A percentile compares a stretch with the other conserved stretches of the same genome.
These are phyloP conservation scores for Sarcophaga caerulescens DNA, from an alignment of 2,888 invertebrate species.

Conservation along the genomic window DNA sequence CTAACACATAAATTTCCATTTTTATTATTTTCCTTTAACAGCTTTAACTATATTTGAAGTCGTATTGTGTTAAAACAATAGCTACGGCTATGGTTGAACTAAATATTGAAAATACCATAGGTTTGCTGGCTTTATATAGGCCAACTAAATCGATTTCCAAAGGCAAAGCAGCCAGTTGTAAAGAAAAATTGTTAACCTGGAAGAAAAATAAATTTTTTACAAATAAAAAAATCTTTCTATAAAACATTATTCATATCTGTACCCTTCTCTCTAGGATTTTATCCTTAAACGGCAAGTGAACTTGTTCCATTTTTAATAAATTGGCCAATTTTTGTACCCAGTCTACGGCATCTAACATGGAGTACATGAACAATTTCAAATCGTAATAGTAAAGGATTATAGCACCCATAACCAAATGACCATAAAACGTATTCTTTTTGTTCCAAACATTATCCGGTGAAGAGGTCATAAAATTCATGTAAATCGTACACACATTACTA, in stretches of 20 bases:
- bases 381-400: slow-evolving; percentile 27
- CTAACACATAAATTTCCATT: neutral
- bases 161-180: slow-evolving; percentile 39
- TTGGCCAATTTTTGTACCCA: neutral
- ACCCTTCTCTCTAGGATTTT: slow-evolving; percentile 31
- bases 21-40: too few species aligned
- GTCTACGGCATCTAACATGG: neutral
- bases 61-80: slow-evolving; percentile 55
- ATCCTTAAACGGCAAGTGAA: neutral
- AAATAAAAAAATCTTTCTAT: neutral
- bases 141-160: slow-evolving; percentile 17
- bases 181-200: slow-evolving; percentile 30
- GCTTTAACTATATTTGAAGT: slow-evolving; percentile 39
- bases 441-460: neutral
- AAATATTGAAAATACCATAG: slow-evolving; percentile 33
- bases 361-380: neutral
- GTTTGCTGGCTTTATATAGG: slow-evolving; percentile 11
- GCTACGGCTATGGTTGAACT: slow-evolving; percentile 33
- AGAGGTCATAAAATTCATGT: slow-evolving; percentile 12
- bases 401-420: neutral
- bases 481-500: slow-evolving; percentile 32
- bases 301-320: neutral
- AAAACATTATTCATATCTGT: neutral
- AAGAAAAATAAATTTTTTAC: neutral
- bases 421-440: neutral